A percentile compares a stretch with the other conserved stretches of the same genome.
Evolutionary conservation across 2,113 vertebrate genomes (phyloP).

Genomic region (Lipophrys pholis): DNA sequence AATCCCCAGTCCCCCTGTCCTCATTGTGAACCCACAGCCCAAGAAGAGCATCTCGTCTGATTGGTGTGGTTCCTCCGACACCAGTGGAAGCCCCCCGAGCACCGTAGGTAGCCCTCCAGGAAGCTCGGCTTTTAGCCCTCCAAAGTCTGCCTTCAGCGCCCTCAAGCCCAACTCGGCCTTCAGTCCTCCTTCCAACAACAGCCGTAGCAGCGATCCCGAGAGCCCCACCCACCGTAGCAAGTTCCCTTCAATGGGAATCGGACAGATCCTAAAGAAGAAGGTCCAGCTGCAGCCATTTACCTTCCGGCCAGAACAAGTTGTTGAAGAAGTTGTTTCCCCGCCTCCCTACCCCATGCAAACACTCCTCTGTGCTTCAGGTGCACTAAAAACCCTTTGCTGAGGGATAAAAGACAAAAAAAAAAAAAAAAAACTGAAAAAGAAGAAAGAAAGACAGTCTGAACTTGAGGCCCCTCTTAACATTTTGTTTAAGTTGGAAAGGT

Average conservation of each 20-base stretch:
- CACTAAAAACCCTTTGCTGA: constrained; percentile 86
- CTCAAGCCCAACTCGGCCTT: constrained; percentile 77
- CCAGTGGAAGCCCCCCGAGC: constrained; percentile 77
- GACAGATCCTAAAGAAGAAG: constrained; percentile 83
- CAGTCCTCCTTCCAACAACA: constrained; percentile 69
- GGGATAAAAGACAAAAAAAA: not conserved
- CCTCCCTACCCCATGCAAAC: constrained; percentile 86
- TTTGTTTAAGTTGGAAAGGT: constrained; percentile 58
- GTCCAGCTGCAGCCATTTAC: constrained; percentile 75
- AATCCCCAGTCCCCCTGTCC: constrained; percentile 81
- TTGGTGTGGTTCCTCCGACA: constrained; percentile 73
- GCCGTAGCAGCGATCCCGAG: constrained; percentile 71
- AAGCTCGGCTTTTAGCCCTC: constrained; percentile 76
- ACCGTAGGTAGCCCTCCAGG: constrained; percentile 76
- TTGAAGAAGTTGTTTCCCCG: constrained; percentile 79
- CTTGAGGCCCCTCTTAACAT: constrained; percentile 49
- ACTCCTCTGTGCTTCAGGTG: constrained; percentile 81
- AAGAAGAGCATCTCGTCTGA: constrained; percentile 79
- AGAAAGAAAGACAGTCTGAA: constrained; percentile 46
- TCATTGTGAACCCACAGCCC: constrained; percentile 78
- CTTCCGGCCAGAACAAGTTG: constrained; percentile 76
- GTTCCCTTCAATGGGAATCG: constrained; percentile 84
- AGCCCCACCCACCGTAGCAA: constrained; percentile 82
- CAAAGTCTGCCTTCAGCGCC: constrained; percentile 73
- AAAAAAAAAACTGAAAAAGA: not conserved